Base-by-base conservation (phyloP, 92 coral and sea anemone species). In the Montipora capitata region DNA sequence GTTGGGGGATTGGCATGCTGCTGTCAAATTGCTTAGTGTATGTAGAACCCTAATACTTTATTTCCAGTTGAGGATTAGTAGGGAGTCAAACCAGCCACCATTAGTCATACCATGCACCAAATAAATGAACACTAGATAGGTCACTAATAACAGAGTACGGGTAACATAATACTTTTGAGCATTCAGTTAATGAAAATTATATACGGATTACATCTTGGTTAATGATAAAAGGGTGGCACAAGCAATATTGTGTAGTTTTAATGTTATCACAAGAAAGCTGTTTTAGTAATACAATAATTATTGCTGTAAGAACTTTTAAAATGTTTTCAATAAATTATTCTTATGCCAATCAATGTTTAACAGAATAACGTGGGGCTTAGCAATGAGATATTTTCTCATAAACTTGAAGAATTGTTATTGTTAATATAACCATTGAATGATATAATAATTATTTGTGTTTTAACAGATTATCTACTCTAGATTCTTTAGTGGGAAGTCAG, bases 1-100 rank as follows among this genome's bases (percentile, higher is more conserved):
- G 35, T 59, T 90, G 67, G 93, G 91, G 52, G 87, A 85, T 68
- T 85, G 91, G 91, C 93, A 90, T 78, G 93, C 93, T 77, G 89
- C 86, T 77, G 93, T 90, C 8, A 90, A 90, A 54, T 27, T 90
- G 54, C 64, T 90, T 44, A 75, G 83, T 72, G 93, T 89, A 77
- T 80, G 92, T 82, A 41, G 11, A 68, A n/a, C 64, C 64, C 64
- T 58, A 20, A 20, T 58, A 58, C 16, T 58, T 58, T 58, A 58
- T 58, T 58, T 58, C 64, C 64, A 58, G 15, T 58, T 58, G 64
- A 58, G 64, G 27, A 2, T 58, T 11, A n/a, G 16, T 58, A 12
- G 64, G 64, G 64, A 58, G 16, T 58, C 64, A 11, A 12, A 58
- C 64, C 64, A 58, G 64, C 64, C 15, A 58, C 3, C 64, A 58